Evolutionary conservation across 2,113 vertebrate species (phyloP).

Genomic region (Myodes glareolus): DNA sequence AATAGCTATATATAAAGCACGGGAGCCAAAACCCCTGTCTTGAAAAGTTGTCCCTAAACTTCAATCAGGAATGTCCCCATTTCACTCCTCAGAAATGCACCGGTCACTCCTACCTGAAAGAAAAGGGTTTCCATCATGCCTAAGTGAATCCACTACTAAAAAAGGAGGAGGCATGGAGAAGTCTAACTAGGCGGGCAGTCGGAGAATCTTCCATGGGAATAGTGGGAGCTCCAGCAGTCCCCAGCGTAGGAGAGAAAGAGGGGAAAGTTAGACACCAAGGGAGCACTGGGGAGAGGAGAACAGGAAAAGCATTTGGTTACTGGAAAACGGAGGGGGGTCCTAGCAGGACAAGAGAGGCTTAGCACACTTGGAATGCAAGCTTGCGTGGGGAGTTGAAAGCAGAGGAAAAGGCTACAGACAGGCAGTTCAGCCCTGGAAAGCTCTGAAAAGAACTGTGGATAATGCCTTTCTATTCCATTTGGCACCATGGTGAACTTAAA

Average conservation of each 20-base stretch:
- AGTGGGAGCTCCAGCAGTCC: neutral
- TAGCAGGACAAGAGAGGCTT: neutral
- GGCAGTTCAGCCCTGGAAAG: neutral
- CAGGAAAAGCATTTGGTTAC: neutral
- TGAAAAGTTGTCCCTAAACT: neutral
- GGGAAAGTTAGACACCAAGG: neutral
- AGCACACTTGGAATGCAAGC: neutral
- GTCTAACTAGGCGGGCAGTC: neutral
- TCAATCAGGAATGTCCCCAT: neutral
- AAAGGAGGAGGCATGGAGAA: neutral
- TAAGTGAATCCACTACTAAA: neutral
- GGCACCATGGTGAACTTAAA: neutral
- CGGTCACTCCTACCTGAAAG: neutral
- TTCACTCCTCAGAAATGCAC: neutral
- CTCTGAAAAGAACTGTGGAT: neutral
- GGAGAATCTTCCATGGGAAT: neutral
- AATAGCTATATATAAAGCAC: neutral
- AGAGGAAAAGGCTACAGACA: neutral
- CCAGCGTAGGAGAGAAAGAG: neutral
- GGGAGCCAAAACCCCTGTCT: neutral
- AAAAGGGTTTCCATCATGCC: neutral
- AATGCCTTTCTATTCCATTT: neutral
- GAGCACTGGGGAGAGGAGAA: neutral
- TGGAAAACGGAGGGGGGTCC: neutral
- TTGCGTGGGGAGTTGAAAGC: rapidly evolving